Evolutionary conservation across 2,113 vertebrate species (phyloP), one percentile per base, ranked within the genome.

Genomic region (zebrafish (Danio rerio)): DNA sequence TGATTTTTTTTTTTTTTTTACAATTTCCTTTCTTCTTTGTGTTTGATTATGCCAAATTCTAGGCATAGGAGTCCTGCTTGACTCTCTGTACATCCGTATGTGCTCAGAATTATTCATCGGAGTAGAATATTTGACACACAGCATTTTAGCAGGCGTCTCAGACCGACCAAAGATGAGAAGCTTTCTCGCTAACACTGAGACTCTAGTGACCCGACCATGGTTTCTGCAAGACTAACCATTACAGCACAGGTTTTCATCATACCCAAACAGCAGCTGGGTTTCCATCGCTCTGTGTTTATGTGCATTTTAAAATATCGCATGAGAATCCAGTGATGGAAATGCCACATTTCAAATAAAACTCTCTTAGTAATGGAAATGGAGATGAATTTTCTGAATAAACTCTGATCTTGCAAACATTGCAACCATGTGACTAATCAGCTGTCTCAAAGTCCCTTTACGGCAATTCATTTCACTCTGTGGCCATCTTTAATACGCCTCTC

Each of bases 51-150:
- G 80, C 45, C 71, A 63, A 74, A 81, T 72, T 80, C 49, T 45
- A 58, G 70, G 63, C 75, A 40, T 70, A 68, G 6, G 47, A 79
- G 82, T 65, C 53, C 68, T 71, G 69, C 52, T 77, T 80, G 72
- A 73, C 83, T 85, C 70, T 56, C 43, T 20, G 56, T 81, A 84
- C 68, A 76, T 83, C 55, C 70, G 49, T 63, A 50, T 70, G 79
- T 81, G 77, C 69, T 85, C n/a, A 43, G 83, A 85, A 89, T 88
- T 81, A 88, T 88, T 88, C 74, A 88, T 82, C 62, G 72, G 85
- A 78, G 80, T 68, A 61, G 50, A 68, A 58, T 62, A 72, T 74
- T 58, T 85, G 84, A 73, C 81, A 50, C 84, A 81, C 58, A 31
- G 61, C n/a, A 75, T 73, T 81, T 86, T 77, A 68, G 45, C 78